Base-by-base conservation (phyloP, 2,113 vertebrate species). In the Lampris incognitus region DNA sequence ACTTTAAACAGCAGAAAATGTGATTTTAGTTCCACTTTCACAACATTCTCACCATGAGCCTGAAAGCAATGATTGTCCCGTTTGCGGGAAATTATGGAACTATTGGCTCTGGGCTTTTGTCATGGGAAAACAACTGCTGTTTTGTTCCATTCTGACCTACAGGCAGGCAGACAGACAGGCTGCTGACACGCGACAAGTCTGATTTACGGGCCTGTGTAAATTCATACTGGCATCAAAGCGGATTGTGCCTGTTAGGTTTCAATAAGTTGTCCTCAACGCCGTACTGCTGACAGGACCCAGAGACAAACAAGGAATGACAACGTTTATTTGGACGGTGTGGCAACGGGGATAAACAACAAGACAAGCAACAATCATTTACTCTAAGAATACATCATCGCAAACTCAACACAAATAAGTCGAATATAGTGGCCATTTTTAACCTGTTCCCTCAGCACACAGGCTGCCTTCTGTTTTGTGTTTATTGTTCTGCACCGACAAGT, bases 341-440 rank as follows among this genome's bases (percentile, higher is more conserved):
- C 2, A 9, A 74, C 66, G 40, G 55, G 51, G 57, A 71, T 84
- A 24, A 24, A 24, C 24, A 88, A 84, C 51, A 83, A 80, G 72
- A 83, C 72, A 74, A 69, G 74, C 63, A 57, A 13, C 10, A 69
- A 39, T 56, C 42, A 77, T 86, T 89, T 80, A 78, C 56, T 77
- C 74, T 68, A 54, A 80, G 72, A 82, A 70, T 67, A 82, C 74
- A 52, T 48, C 70, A 41, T n/a, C 59, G 69, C 73, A 84, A 86
- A 88, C 85, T 67, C 68, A 71, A 63, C 69, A 71, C 78, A 90
- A 90, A 89, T 85, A 86, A 86, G 85, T 10, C n/a, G 59, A 85
- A 86, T 66, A 74, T 67, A 73, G 50, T 39, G 75, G 61, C 69
- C 40, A 81, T 81, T 88, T 81, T 69, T 37, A 57, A 60, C 55